Conservation (phyloP, 2,797 vertebrate genomes). For the Tauraco hartlaubi region DNA sequence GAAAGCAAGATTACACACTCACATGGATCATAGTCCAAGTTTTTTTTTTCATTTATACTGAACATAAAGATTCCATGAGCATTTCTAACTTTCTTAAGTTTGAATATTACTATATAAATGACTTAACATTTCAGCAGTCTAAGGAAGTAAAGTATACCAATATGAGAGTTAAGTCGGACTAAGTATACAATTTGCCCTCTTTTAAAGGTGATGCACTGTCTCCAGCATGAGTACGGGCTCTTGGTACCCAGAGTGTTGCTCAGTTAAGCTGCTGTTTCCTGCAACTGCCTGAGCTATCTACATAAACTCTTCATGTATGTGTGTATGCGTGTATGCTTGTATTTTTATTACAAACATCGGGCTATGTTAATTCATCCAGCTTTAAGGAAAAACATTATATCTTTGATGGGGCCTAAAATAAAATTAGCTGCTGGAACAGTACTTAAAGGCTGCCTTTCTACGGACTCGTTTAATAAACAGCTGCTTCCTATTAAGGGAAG, state of each 20-base stretch:
- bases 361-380: background rate
- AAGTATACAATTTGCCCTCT: background rate
- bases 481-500: slow-evolving; percentile 20
- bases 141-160: background rate
- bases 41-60: background rate
- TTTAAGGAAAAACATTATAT: background rate
- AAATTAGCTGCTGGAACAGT: background rate
- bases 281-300: background rate
- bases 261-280: background rate
- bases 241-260: background rate
- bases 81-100: background rate
- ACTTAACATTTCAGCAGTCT: background rate
- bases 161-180: background rate
- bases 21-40: background rate
- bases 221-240: background rate
- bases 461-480: background rate
- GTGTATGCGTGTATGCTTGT: background rate
- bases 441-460: background rate
- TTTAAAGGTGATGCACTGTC: background rate
- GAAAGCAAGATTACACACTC: background rate
- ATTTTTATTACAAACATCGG: background rate
- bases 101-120: background rate
- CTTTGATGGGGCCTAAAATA: background rate
- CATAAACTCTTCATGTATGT: background rate
- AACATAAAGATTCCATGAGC: background rate